phyloP scores from a whole-genome alignment of 2,113 vertebrate species.

The Lophura nycthemera region DNA sequence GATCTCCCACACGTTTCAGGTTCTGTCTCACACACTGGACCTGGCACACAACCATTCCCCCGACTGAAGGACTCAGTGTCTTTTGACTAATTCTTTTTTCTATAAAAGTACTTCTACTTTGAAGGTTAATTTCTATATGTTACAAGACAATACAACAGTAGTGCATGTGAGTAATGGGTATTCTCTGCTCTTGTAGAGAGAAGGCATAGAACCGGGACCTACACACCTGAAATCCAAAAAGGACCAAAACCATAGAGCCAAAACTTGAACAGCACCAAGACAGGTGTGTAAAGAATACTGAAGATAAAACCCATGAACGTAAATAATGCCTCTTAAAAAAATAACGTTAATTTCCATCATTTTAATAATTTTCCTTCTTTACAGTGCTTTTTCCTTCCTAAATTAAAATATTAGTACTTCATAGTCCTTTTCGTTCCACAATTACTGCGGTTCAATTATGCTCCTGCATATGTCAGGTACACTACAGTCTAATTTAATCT shows the following conservation, averaged over 20 bases:
- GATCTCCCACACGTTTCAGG: not conserved
- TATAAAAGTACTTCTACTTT: not conserved
- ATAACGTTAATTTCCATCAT: not conserved
- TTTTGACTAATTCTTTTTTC: not conserved
- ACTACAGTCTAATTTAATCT: slow-evolving; percentile 85
- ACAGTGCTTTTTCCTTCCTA: not conserved
- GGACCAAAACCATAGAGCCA: not conserved
- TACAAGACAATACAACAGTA: not conserved
- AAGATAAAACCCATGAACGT: not conserved
- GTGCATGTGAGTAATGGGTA: too few species aligned
- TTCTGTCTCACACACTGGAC: not conserved
- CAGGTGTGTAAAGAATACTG: not conserved
- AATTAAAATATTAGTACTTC: slow-evolving; percentile 53
- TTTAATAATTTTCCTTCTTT: slow-evolving; percentile 21
- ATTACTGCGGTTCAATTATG: slow-evolving; percentile 74
- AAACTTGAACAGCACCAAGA: not conserved
- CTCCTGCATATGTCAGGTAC: slow-evolving; percentile 79
- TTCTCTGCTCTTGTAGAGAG: not conserved
- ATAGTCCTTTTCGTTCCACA: slow-evolving; percentile 40
- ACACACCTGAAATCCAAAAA: not conserved
- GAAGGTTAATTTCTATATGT: not conserved
- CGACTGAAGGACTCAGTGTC: not conserved
- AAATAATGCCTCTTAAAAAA: not conserved
- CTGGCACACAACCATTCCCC: not conserved
- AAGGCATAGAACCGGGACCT: not conserved